Evolutionary conservation across 2,113 vertebrate genomes (phyloP).

Genomic region (Elephantulus edwardii): DNA sequence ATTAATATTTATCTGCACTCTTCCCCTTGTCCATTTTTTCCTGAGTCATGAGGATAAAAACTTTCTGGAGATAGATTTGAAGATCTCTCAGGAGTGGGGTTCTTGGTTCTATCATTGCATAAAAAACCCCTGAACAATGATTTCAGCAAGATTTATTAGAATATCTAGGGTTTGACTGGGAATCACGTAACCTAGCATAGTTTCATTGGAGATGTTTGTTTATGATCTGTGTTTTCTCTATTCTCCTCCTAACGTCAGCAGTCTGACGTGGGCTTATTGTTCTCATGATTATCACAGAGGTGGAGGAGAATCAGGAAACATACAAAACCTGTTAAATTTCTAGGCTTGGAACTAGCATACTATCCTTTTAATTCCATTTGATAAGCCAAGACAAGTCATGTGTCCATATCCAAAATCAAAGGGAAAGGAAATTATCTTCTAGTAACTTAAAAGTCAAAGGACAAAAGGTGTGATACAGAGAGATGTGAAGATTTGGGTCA

Average conservation of each 20-base stretch:
- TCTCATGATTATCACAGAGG: background rate
- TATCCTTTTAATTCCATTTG: background rate
- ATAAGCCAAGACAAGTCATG: background rate
- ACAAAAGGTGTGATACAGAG: background rate
- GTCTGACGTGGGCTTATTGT: background rate
- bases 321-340: background rate
- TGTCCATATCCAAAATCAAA: background rate
- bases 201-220: background rate
- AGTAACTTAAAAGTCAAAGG: background rate
- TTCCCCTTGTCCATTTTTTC: background rate
- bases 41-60: background rate
- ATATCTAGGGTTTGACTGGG: background rate
- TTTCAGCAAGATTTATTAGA: background rate
- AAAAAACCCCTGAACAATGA: background rate
- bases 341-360: background rate
- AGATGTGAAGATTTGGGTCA: background rate
- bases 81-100: background rate
- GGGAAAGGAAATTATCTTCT: background rate
- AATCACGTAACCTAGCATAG: background rate
- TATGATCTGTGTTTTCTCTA: background rate
- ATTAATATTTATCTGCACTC: background rate
- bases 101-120: background rate
- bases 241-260: background rate
- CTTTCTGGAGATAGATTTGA: background rate
- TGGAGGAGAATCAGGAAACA: background rate